Conservation (phyloP, 30 jellyfish, hydroid and myxozoan species). For the Turritopsis rubra region DNA sequence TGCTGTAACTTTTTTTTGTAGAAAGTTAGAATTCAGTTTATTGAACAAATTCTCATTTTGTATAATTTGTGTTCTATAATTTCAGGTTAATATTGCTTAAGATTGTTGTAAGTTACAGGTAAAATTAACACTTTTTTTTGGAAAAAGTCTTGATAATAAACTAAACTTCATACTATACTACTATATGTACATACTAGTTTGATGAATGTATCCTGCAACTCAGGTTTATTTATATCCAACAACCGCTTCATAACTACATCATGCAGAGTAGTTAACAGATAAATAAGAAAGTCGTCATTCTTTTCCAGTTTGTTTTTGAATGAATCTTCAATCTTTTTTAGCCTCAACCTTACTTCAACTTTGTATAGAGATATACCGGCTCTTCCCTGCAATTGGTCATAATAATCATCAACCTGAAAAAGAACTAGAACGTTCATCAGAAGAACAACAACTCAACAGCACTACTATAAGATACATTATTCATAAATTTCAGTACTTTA, state of each 20-base stretch:
- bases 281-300: not conserved
- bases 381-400: no score
- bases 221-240: not conserved
- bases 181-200: not conserved
- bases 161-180: no score
- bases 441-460: no score
- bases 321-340: not conserved
- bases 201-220: not conserved
- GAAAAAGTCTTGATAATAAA: no score
- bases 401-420: not conserved
- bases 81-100: no score
- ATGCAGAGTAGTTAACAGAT: not conserved
- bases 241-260: not conserved
- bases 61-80: no score
- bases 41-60: not conserved
- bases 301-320: not conserved
- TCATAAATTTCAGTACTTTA: no score
- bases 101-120: no score
- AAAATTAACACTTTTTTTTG: no score
- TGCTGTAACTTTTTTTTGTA: no score
- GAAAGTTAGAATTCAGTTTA: no score
- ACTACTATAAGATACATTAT: no score
- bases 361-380: not conserved
- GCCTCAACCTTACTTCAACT: not conserved
- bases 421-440: not conserved